Conservation (phyloP, 2,888 invertebrate genomes). For the Galerucella pusilla region DNA sequence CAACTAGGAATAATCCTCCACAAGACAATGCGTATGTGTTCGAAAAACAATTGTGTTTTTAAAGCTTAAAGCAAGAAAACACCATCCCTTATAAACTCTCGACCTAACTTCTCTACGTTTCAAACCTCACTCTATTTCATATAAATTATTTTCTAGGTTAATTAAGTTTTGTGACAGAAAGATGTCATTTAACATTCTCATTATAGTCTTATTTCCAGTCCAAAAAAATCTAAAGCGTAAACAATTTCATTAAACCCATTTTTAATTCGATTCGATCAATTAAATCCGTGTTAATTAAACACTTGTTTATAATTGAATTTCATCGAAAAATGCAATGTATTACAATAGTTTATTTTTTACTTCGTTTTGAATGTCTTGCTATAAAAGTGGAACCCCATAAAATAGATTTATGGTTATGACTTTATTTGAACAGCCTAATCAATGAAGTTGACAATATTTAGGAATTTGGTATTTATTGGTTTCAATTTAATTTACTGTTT, state of each 20-base stretch:
- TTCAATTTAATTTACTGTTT: too few relatives aligned
- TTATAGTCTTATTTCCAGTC: neutral
- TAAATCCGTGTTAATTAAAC: constrained; percentile 1
- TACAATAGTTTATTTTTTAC: neutral
- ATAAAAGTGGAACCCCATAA: constrained; percentile 1
- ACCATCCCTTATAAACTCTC: too few relatives aligned
- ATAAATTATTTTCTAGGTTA: too few relatives aligned
- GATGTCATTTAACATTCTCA: too few relatives aligned
- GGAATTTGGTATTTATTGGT: neutral
- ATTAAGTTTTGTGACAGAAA: too few relatives aligned
- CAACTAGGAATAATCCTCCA: too few relatives aligned
- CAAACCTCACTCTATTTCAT: too few relatives aligned
- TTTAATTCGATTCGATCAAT: constrained; percentile 1
- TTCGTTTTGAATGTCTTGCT: neutral
- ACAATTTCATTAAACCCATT: neutral
- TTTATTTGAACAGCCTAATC: neutral
- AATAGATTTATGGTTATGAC: neutral
- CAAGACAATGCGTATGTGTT: too few relatives aligned
- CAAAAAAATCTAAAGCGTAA: neutral
- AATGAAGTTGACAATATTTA: neutral
- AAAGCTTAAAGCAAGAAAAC: too few relatives aligned
- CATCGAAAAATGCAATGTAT: constrained; percentile 2
- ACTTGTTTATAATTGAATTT: constrained; percentile 6
- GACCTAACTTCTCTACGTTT: too few relatives aligned
- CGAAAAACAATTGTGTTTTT: too few relatives aligned